Evolutionary conservation across 2,888 invertebrate genomes (phyloP), one percentile per base, ranked within the genome.

Genomic region (Allolobophora icterica): DNA sequence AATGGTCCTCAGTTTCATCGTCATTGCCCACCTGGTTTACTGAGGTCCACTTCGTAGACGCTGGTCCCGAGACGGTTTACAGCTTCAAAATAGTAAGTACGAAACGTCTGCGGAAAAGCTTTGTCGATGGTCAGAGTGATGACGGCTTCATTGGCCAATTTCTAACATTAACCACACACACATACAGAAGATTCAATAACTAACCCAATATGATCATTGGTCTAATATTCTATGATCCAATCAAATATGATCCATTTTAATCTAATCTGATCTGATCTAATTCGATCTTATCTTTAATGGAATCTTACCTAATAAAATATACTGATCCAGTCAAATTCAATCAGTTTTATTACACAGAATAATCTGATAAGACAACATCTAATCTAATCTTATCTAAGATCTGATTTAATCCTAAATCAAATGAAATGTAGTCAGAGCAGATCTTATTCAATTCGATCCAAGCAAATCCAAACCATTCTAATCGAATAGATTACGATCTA

Each of bases 71-170:
- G 89, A 11, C 30, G 24, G 83, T 92, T 92, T n/a, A 38, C 58
- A n/a, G 92, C 93, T 45, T 92, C 91, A 84, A 93, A 92, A 42
- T 45, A 84, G 84, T 93, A 93, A 35, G 38, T 90, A 40, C 93
- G 87, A 91, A 93, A 93, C 38, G 92, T 90, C 89, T 93, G 93
- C 11, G 91, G 91, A 90, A 89, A 92, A 84, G 92, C 91, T 19
- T 91, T 91, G 42, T 89, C 91, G 38, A 93, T 93, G 52, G 87
- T 42, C 52, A 93, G 92, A 15, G 84, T 89, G 91, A 92, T 92
- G 24, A n/a, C 38, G 19, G 90, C 52, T 71, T 91, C 35, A 87
- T 89, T 13, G 8, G 30, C n/a, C n/a, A n/a, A 71, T n/a, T 71
- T n/a, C 71, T 71, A 71, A n/a, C 30, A 71, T 71, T 24, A 40